Percentiles rank a stretch among this genome's conserved stretches.
phyloP scores from a whole-genome alignment of 2,888 invertebrate genomes.

The Eumacrocentrus americanus region DNA sequence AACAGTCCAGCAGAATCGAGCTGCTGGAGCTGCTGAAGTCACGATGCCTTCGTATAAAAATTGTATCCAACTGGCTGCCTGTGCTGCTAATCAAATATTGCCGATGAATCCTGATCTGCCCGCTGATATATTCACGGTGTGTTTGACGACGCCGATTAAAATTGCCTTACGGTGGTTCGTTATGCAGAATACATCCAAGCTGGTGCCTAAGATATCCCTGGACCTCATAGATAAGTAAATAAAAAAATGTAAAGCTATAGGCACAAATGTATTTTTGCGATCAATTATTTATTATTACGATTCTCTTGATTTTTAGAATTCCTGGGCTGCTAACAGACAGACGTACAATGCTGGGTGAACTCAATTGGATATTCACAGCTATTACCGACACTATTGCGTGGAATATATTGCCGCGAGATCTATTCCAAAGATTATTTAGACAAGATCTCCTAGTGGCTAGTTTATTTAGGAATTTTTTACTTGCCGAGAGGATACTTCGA shows the following conservation, averaged over 20 bases:
- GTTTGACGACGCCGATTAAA: conserved; percentile 97
- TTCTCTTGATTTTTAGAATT: conserved; percentile 74
- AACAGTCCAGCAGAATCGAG: conserved; percentile 54
- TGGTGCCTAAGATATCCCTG: conserved; percentile 80
- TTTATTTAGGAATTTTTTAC: conserved; percentile 93
- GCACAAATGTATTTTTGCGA: conserved; percentile 44
- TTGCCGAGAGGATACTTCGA: conserved; percentile 94
- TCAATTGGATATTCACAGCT: conserved; percentile 99
- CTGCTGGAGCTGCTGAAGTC: conserved; percentile 49
- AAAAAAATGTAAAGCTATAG: no score
- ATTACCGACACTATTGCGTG: conserved; percentile 99
- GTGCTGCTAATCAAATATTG: conserved; percentile 88
- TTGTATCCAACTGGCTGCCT: conserved; percentile 97
- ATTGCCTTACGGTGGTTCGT: conserved; percentile 95
- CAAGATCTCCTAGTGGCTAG: conserved; percentile 98
- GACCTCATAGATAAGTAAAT: conserved; percentile 95
- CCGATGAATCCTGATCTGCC: conserved; percentile 98
- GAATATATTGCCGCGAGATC: conserved; percentile 92
- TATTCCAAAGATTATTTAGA: conserved; percentile 95
- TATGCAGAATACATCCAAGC: conserved; percentile 79
- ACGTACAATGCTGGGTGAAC: conserved; percentile 95
- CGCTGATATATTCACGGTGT: conserved; percentile 96
- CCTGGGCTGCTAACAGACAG: conserved; percentile 95
- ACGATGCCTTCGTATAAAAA: conserved; percentile 75
- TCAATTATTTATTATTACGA: conserved; percentile 26